Conservation (phyloP, 2,888 invertebrate species). For the Philonicus albiceps region DNA sequence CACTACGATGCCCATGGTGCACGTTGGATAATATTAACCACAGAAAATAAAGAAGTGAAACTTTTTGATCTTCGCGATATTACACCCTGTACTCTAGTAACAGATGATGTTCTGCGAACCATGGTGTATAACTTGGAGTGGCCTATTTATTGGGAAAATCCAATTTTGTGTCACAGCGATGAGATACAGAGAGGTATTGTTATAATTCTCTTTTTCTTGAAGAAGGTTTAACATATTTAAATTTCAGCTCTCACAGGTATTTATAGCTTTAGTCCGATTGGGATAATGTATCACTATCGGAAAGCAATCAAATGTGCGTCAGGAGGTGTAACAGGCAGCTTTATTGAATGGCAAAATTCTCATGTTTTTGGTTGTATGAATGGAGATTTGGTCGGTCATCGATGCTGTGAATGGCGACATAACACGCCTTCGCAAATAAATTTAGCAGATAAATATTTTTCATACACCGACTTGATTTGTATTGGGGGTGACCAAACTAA, state of each 20-base stretch:
- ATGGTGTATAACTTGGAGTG: slow-evolving; percentile 53
- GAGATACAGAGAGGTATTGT: slow-evolving; percentile 51
- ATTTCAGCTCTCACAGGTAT: slow-evolving; percentile 45
- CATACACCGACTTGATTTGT: slow-evolving; percentile 52
- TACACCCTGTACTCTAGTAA: slow-evolving; percentile 52
- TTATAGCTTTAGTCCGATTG: slow-evolving; percentile 52
- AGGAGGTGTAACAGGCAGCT: slow-evolving; percentile 53
- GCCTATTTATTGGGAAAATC: slow-evolving; percentile 58
- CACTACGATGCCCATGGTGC: slow-evolving; percentile 58
- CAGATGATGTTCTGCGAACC: slow-evolving; percentile 50
- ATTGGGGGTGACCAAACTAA: slow-evolving; percentile 48
- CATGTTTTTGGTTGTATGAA: slow-evolving; percentile 53
- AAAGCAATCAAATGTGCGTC: slow-evolving; percentile 51
- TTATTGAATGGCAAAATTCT: slow-evolving; percentile 53
- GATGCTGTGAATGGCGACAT: background rate
- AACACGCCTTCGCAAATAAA: slow-evolving; percentile 34
- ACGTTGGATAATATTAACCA: slow-evolving; percentile 57
- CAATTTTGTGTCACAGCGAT: slow-evolving; percentile 53
- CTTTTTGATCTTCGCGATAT: slow-evolving; percentile 56
- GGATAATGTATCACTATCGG: slow-evolving; percentile 46
- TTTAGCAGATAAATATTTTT: slow-evolving; percentile 48
- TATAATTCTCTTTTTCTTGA: background rate
- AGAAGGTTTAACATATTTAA: slow-evolving; percentile 33
- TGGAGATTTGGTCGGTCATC: slow-evolving; percentile 54
- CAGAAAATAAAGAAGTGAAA: slow-evolving; percentile 51